Evolutionary conservation across 1,140 invertebrate species (phyloP).

Genomic region (Drosophila arizonae): DNA sequence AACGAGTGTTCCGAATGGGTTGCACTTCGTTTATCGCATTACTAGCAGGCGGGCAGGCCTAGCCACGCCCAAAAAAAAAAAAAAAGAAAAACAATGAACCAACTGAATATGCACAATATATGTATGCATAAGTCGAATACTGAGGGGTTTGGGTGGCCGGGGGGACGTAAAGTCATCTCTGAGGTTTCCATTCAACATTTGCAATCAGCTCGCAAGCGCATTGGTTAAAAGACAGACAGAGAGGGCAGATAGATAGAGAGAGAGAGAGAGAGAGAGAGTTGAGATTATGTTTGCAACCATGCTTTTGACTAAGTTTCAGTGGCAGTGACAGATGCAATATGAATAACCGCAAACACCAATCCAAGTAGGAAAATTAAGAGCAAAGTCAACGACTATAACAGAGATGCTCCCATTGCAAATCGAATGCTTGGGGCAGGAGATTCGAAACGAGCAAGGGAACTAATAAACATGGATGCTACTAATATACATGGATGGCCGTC

Average conservation of each 20-base stretch:
- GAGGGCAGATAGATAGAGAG: constrained; percentile 33
- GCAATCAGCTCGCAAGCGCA: constrained; percentile 1
- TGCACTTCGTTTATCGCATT: constrained; percentile 31
- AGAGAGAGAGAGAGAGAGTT: constrained; percentile 30
- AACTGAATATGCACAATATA: constrained; percentile 53
- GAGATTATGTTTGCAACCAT: constrained; percentile 65
- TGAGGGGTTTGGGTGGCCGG: not conserved
- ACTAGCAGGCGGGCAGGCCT: constrained; percentile 4
- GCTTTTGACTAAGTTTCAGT: constrained; percentile 64
- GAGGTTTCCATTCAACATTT: constrained; percentile 11
- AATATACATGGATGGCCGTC: not conserved
- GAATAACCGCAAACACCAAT: constrained; percentile 12
- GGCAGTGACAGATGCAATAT: constrained; percentile 43
- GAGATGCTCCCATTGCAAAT: constrained; percentile 11
- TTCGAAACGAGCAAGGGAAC: not conserved
- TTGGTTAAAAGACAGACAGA: not conserved
- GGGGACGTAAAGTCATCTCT: not conserved
- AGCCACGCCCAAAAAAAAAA: not conserved
- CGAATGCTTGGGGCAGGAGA: constrained; percentile 3
- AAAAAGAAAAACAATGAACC: constrained; percentile 15
- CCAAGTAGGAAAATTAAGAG: constrained; percentile 25
- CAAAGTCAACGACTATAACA: constrained; percentile 15
- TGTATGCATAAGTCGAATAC: constrained; percentile 15
- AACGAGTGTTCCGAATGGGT: not conserved
- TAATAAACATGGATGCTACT: not conserved